Base-by-base conservation (phyloP, 2,797 vertebrate species). In the Spondyliosoma cantharus region DNA sequence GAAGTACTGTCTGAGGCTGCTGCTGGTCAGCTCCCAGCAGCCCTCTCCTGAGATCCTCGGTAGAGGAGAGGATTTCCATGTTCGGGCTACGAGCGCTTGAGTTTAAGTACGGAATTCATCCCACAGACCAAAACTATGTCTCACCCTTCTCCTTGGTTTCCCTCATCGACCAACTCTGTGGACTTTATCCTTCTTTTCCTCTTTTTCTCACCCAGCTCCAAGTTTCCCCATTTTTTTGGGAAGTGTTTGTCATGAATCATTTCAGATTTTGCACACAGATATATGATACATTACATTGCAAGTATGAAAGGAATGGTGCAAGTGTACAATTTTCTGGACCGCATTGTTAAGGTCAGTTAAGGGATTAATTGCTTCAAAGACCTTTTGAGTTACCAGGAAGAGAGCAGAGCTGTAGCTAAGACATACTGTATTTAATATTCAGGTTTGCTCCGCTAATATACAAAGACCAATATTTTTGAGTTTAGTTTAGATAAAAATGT, bases 51-150 rank as follows among this genome's bases (percentile, higher is more conserved):
- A 80, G 79, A 65, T 59, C 76, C 76, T 81, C 80, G 14, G 25
- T 25, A 37, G 37, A 37, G 37, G 37, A 37, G 37, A 37, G 37
- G 37, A 37, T 85, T 91, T 93, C 84, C 82, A 86, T 91, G 89
- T 91, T 92, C 85, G 78, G 71, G 25, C 73, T 54, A 43, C 58
- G 16, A 64, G 65, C 29, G 19, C 65, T 86, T 64, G 65, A 74
- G 69, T 80, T 81, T 43, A 78, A 82, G 48, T 74, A 83, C 76
- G 78, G 84, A 85, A 88, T 91, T 88, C 76, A 83, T 58, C 80
- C 87, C 90, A 72, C 81, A 87, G 76, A 90, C 86, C 88, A 90
- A 78, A 91, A 91, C 29, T 89, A 91, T 90, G 85, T 92, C 81
- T 89, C 81, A 87, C 70, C 71, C 60, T 73, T 53, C 66, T 53